Base-by-base conservation (phyloP, 2,888 invertebrate species). In the Heliothis peltigera region DNA sequence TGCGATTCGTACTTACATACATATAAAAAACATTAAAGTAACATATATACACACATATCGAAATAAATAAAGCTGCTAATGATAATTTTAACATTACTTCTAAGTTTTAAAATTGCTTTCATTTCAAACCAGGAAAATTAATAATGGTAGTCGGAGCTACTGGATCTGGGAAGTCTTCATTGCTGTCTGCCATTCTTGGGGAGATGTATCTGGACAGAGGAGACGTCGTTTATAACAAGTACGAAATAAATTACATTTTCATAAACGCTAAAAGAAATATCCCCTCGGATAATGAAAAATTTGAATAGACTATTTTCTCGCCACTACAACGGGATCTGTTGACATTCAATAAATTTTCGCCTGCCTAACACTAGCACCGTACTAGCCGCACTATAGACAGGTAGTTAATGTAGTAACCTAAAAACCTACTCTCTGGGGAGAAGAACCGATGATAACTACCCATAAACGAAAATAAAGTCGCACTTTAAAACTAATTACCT, bases 151-250 rank as follows among this genome's bases (percentile, higher is more conserved):
- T 98, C 21, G 98, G 98, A 0, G 95, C 96, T 76, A 97, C 97
- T 55, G 98, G 98, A 8, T 96, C 97, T 66, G 98, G 98, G 2
- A 98, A 98, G 87, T 96, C 97, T 0, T 98, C 98, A 2, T 90
- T 98, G 47, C 87, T 98, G 1, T 96, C 96, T 15, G 97, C 98
- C 0, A 89, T 98, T 44, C 93, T 98, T 4, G 98, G 98, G 59
- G 98, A 98, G 91, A 97, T 98, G 96, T 96, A 96, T 55, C 93
- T 95, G 54, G 91, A 96, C 42, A 92, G 95, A 57, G 98, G 98
- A 18, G 95, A 96, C 67, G 94, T 97, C 70, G 78, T 75, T 61
- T 96, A 97, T 95, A 95, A 96, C 76, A 96, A 95, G 97, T 97
- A 87, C 93, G 93, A 25, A n/a, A n/a, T n/a, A n/a, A n/a, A n/a